Base-by-base conservation (phyloP, 2,888 invertebrate genomes). In the Spodoptera picta region DNA sequence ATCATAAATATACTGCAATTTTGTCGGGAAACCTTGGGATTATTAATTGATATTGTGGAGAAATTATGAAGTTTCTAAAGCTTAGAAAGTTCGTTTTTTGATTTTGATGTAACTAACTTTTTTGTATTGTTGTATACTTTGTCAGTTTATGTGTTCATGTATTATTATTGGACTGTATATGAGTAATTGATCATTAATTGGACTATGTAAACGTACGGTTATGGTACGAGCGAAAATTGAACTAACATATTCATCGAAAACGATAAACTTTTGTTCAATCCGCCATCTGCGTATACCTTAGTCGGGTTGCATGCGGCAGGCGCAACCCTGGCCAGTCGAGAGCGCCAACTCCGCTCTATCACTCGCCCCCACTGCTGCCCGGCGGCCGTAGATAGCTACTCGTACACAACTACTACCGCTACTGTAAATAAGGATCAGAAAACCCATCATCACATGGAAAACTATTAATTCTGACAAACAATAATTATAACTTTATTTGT, bases 291-390 rank as follows among this genome's bases (percentile, higher is more conserved):
- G 51, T 1, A 3, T 24, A 23, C 1, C 47, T 57, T 3, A 52
- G 24, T 48, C 43, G 11, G 54, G 2, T n/a, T 41, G 36, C 56
- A 41, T 36, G 36, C 36, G 36, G 36, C 36, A 59, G 50, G 56
- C 72, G 51, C 75, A 68, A 70, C 68, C 71, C 69, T 65, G 72
- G 49, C 41, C 68, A 61, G 62, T 46, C 53, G 67, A 60, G 70
- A 73, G 76, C 72, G 76, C 66, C 67, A 56, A 75, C 73, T 78
- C 62, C 52, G 61, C 74, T 75, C 63, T 68, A 70, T 70, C 71
- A 57, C 66, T 69, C 62, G 62, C 73, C 58, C 70, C 70, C 60
- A 62, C 57, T 51, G 44, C 57, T 45, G 58, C 48, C 54, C 57
- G 49, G 44, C 57, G 46, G 55, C 48, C 54, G 47, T 43, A 36